Percentiles rank a stretch among this genome's conserved stretches.
Evolutionary conservation across 2,113 vertebrate species (phyloP).

Genomic region (Cranoglanis bouderius): DNA sequence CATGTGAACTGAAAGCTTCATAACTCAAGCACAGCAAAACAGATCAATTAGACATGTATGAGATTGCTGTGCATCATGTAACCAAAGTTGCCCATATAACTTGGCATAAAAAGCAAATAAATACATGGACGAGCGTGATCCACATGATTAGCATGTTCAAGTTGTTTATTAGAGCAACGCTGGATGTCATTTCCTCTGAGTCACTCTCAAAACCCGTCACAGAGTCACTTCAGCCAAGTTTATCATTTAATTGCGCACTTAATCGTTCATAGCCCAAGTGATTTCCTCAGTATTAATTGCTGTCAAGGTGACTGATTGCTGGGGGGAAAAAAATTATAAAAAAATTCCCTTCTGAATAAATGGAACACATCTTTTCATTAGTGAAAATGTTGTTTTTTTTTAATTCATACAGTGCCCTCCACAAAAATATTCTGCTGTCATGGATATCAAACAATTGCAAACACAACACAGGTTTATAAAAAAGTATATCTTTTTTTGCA

Average conservation of each 20-base stretch:
- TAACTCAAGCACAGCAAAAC: neutral
- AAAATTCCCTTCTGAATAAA: neutral
- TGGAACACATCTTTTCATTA: neutral
- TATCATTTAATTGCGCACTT: constrained; percentile 16
- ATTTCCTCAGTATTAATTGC: constrained; percentile 19
- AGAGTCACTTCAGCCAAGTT: constrained; percentile 9
- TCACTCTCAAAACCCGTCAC: neutral
- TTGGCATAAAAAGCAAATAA: neutral
- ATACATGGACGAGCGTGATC: no score
- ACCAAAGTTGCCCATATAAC: neutral
- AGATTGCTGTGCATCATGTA: neutral
- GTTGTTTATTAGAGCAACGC: constrained; percentile 17
- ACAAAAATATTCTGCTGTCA: no score
- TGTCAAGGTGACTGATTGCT: neutral
- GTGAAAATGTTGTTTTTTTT: neutral
- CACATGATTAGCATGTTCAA: neutral
- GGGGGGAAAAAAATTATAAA: no score
- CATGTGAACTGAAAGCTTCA: neutral
- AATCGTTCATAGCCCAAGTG: neutral
- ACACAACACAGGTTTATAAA: no score
- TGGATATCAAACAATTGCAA: no score
- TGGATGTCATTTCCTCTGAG: neutral
- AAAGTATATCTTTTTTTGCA: no score
- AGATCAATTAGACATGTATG: neutral
- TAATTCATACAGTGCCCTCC: no score